Conservation (phyloP, 2,888 invertebrate species). For the Dryocosmus kuriphilus region DNA sequence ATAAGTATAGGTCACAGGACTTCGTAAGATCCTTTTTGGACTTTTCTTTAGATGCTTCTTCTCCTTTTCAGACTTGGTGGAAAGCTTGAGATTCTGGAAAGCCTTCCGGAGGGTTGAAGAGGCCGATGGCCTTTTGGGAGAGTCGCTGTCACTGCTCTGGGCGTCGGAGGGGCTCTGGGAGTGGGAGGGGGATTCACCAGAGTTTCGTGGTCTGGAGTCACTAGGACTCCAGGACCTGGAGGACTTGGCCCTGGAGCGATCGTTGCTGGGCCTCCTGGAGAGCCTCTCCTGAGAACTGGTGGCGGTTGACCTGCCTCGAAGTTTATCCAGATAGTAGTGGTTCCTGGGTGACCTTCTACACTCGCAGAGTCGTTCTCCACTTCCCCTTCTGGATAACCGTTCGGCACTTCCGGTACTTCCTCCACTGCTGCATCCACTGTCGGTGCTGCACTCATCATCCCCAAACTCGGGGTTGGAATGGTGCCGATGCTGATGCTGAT, state of each 20-base stretch:
- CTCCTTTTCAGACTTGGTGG: slow-evolving; percentile 77
- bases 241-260: slow-evolving; percentile 63
- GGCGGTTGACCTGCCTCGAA: slow-evolving; percentile 61
- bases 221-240: slow-evolving; percentile 71
- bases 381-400: slow-evolving; percentile 65
- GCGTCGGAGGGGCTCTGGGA: slow-evolving; percentile 74
- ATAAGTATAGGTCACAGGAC: slow-evolving; percentile 89
- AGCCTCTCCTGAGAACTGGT: slow-evolving; percentile 67
- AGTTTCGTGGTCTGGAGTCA: slow-evolving; percentile 51
- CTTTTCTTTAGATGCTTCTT: slow-evolving; percentile 76
- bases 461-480: slow-evolving; percentile 61
- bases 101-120: slow-evolving; percentile 83
- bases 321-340: slow-evolving; percentile 63
- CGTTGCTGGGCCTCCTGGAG: slow-evolving; percentile 57
- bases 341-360: slow-evolving; percentile 58
- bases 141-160: slow-evolving; percentile 79
- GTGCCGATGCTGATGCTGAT: too few relatives aligned
- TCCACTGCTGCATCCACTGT: slow-evolving; percentile 78
- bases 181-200: slow-evolving; percentile 65
- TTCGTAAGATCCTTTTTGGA: slow-evolving; percentile 87
- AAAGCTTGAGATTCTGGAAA: slow-evolving; percentile 84
- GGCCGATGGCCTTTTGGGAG: slow-evolving; percentile 79
- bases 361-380: slow-evolving; percentile 65
- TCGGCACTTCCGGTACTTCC: slow-evolving; percentile 75
- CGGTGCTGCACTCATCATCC: slow-evolving; percentile 72